Evolutionary conservation across 2,113 vertebrate genomes (phyloP).

Genomic region (Actinemys pallida): DNA sequence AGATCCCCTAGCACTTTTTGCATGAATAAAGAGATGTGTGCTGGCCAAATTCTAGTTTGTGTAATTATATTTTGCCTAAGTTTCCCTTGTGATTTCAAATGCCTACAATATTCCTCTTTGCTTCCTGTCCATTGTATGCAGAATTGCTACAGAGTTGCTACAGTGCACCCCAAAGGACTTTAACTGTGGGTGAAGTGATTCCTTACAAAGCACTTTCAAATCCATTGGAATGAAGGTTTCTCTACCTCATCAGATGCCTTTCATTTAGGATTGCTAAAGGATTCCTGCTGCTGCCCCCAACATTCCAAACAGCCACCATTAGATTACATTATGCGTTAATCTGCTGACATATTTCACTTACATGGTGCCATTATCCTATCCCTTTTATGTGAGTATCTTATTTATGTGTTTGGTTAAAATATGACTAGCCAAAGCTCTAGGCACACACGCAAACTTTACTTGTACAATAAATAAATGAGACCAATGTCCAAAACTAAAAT

Average conservation of each 20-base stretch:
- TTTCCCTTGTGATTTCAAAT: not conserved
- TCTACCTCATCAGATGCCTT: not conserved
- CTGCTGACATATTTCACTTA: not conserved
- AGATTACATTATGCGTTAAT: fast-evolving
- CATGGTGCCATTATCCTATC: no score
- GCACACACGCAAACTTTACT: not conserved
- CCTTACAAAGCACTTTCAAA: not conserved
- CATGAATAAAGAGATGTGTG: not conserved
- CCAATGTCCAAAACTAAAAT: not conserved
- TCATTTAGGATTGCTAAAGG: not conserved
- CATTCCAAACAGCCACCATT: not conserved
- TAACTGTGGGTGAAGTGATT: not conserved
- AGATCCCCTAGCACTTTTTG: not conserved
- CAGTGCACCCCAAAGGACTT: not conserved
- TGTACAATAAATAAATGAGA: not conserved
- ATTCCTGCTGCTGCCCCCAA: not conserved
- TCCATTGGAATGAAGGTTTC: not conserved
- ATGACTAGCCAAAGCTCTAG: not conserved
- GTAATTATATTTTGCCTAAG: not conserved
- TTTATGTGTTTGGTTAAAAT: not conserved
- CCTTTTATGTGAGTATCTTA: not conserved
- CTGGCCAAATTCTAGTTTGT: not conserved
- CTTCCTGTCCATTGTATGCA: not conserved
- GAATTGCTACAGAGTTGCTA: not conserved
- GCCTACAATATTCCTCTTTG: not conserved